A percentile compares a stretch with the other conserved stretches of the same genome.
Conservation (phyloP, 2,888 invertebrate genomes). For the Thymelicus acteon region DNA sequence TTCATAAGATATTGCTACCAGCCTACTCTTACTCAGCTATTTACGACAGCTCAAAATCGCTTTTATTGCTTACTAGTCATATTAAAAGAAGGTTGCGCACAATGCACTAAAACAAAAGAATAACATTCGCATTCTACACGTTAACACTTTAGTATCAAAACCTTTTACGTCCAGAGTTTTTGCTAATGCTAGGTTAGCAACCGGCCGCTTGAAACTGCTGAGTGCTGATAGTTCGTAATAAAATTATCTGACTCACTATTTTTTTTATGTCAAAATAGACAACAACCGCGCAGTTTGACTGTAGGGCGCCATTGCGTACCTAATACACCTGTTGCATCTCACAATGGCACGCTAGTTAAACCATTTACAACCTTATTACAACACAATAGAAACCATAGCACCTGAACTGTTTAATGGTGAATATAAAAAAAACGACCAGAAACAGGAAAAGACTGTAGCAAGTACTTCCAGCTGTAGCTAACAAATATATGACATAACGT, state of each 20-base stretch:
- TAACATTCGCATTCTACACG: background rate
- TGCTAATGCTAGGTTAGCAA: constrained; percentile 6
- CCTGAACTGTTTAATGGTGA: background rate
- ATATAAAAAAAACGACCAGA: background rate
- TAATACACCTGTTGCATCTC: constrained; percentile 4
- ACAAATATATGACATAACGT: constrained; percentile 7
- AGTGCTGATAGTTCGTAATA: background rate
- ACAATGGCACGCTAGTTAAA: background rate
- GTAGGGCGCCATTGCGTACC: background rate
- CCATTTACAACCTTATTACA: background rate
- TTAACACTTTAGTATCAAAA: background rate
- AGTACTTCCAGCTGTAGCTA: constrained; percentile 2
- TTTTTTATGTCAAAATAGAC: constrained; percentile 11
- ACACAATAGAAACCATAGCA: background rate
- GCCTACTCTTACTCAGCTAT: too few species aligned
- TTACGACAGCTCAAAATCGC: too few species aligned
- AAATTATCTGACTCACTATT: constrained; percentile 15
- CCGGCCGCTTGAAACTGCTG: background rate
- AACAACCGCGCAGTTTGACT: constrained; percentile 11
- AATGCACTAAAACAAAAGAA: too few species aligned
- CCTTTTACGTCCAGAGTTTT: background rate
- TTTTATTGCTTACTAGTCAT: too few species aligned
- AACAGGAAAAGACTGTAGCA: constrained; percentile 23
- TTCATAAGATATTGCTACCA: too few species aligned
- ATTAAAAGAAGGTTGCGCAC: too few species aligned